These are phyloP conservation scores for Mystacides longicornis DNA, from an alignment of 2,888 invertebrate genomes.

Conservation along the genomic window DNA sequence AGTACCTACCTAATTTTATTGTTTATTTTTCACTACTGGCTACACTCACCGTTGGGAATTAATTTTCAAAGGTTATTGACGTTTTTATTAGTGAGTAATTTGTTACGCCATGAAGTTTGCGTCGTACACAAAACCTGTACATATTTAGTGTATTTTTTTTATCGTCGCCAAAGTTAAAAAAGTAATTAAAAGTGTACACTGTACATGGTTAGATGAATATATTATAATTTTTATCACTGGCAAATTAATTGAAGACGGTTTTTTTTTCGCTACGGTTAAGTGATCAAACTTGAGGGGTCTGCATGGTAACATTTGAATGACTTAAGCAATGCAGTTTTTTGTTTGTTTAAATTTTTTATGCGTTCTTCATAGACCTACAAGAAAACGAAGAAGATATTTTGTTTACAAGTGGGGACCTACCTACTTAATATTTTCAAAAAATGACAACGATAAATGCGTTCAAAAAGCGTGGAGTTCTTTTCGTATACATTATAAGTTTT, in stretches of 20 bases:
- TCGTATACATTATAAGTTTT: too few species aligned
- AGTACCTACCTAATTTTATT: constrained; percentile 11
- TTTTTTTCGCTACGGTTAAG: neutral
- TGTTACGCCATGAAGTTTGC: neutral
- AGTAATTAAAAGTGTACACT: neutral
- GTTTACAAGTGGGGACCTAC: too few species aligned
- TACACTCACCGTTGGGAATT: neutral
- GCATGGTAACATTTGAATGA: neutral
- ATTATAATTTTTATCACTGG: neutral
- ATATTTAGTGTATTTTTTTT: neutral
- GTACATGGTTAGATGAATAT: neutral
- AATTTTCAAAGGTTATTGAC: constrained; percentile 6
- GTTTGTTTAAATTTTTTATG: neutral
- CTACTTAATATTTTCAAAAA: too few species aligned
- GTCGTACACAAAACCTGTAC: too few species aligned
- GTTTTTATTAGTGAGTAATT: neutral
- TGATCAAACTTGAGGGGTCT: neutral
- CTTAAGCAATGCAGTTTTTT: neutral
- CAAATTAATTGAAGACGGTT: neutral
- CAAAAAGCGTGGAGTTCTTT: too few species aligned
- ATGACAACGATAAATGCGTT: too few species aligned
- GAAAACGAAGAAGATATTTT: too few species aligned
- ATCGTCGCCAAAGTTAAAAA: neutral
- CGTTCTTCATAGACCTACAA: too few species aligned
- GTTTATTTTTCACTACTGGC: constrained; percentile 11